Percentiles rank a stretch among this genome's conserved stretches.
phyloP scores from a whole-genome alignment of 2,797 vertebrate species.

The Siniperca obscura region DNA sequence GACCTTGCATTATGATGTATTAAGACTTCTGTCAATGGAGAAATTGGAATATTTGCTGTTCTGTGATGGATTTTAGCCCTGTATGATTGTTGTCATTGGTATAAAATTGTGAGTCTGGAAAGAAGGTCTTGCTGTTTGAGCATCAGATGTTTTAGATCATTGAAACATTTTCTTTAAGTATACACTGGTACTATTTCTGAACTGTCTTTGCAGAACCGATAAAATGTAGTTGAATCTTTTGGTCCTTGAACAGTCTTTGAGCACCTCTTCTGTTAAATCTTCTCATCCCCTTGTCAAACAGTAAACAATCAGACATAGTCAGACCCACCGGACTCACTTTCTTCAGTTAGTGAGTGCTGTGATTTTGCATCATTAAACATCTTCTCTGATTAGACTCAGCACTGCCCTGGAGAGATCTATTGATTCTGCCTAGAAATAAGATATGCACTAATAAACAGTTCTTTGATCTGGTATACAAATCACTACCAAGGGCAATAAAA shows the following conservation, averaged over 20 bases:
- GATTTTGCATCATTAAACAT: not conserved
- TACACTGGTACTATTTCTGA: not conserved
- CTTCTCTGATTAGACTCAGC: not conserved
- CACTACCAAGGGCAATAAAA: not conserved
- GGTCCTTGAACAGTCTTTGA: not conserved
- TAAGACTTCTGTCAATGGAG: not conserved
- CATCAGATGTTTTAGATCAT: not conserved
- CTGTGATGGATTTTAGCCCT: not conserved
- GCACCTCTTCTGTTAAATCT: not conserved
- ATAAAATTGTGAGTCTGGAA: not conserved
- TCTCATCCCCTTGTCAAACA: not conserved
- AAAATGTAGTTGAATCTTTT: not conserved
- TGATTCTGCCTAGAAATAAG: not conserved
- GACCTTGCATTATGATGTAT: not conserved
- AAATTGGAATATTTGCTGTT: not conserved
- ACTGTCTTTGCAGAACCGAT: not conserved
- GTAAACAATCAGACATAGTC: not conserved
- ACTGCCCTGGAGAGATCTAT: not conserved
- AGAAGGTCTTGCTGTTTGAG: not conserved
- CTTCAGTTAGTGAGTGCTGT: not conserved
- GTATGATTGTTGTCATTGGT: not conserved
- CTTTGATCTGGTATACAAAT: not conserved
- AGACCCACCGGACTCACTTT: not conserved
- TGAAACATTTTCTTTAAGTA: too few relatives aligned
- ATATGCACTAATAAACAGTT: too few relatives aligned